Base-by-base conservation (phyloP, 2,113 vertebrate genomes). In the Meriones unguiculatus region DNA sequence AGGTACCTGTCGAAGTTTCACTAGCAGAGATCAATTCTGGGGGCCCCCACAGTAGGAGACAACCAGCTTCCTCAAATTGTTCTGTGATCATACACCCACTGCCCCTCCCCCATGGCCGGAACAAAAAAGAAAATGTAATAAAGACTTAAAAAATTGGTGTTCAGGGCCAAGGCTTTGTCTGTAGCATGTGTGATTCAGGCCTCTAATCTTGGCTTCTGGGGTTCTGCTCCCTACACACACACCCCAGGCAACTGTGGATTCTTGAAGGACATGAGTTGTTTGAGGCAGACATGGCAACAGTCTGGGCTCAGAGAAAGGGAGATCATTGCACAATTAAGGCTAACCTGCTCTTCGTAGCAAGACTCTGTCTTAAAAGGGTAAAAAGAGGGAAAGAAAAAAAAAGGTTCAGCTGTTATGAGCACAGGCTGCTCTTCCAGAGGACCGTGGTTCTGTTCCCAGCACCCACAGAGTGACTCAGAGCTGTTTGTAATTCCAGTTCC, bases 191-290 rank as follows among this genome's bases (percentile, higher is more conserved):
- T 10, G 4, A 22, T 25, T 28, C 35, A 62, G 70, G 30, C 14
- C 5, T 30, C 1, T 4, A 3, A 75, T 7, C 4, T 32, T 18
- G 28, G 59, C 24, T 20, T 41, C 41, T 67, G 72, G 9, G 76
- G 20, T n/a, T 41, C 50, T n/a, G 14, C 6, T 2, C 17, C 9
- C 32, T n/a, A 9, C 32, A 5, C 1, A 5, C 1, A 87, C 24
- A 81, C 72, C 54, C 18, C 46, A 65, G 57, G 80, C 28, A 5
- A 30, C 64, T 25, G 32, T 41, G 30, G 41, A 52, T 70, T 46
- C 12, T 8, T 22, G 17, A 62, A 62, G 54, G 70, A 73, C 17
- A n/a, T 35, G 35, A 73, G 38, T 15, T 75, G 35, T 75, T 65
- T 25, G 85, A 87, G 50, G 46, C 67, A 72, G 85, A 14, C 50